Evolutionary conservation across 2,797 vertebrate species (phyloP).

Genomic region (Apodemus agrarius): DNA sequence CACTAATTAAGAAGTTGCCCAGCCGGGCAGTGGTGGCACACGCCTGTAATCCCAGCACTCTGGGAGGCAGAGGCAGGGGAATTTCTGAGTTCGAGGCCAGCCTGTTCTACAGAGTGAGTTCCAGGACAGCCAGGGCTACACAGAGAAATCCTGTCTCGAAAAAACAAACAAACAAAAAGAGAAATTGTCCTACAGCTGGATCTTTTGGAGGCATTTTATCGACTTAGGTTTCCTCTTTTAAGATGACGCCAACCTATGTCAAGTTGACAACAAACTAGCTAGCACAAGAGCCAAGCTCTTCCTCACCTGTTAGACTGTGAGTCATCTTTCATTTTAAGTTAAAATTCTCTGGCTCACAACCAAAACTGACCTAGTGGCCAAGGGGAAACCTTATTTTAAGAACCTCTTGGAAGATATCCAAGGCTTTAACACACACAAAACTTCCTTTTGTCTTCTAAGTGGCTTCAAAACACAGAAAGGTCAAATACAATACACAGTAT

Average conservation of each 20-base stretch:
- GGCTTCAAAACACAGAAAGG: slow-evolving; percentile 28
- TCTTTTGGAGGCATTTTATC: not conserved
- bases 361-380: not conserved
- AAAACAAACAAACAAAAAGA: no score
- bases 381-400: not conserved
- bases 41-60: no score
- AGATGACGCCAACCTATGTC: not conserved
- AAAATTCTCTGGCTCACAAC: not conserved
- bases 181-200: not conserved
- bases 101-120: no score
- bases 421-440: not conserved
- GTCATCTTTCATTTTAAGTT: not conserved
- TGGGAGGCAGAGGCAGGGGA: no score
- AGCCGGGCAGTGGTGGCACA: no score
- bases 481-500: slow-evolving; percentile 1
- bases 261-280: not conserved
- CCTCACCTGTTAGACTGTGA: not conserved
- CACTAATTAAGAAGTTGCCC: not conserved
- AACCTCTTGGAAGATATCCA: not conserved
- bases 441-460: not conserved
- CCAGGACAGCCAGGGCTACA: no score
- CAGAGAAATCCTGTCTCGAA: no score
- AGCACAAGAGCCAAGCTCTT: not conserved
- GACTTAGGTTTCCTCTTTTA: not conserved
- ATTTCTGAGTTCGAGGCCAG: no score